These are phyloP conservation scores for Pelodytes ibericus DNA, from an alignment of 2,797 vertebrate species.

Conservation along the genomic window DNA sequence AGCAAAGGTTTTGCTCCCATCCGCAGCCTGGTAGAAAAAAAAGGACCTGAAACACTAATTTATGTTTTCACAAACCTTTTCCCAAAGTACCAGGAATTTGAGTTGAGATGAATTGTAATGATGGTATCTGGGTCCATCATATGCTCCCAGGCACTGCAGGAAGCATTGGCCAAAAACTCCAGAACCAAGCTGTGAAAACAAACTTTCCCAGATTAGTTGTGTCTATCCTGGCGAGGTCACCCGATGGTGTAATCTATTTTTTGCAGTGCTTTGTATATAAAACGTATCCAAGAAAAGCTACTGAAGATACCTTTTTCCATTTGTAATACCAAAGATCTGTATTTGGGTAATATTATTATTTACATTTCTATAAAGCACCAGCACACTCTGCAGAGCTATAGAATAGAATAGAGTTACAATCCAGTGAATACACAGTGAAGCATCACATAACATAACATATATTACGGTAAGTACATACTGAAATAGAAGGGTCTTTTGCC, in stretches of 20 bases:
- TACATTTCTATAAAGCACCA: too few species aligned
- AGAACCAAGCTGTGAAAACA: constrained; percentile 82
- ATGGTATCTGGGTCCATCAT: constrained; percentile 69
- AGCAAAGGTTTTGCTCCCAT: constrained; percentile 20
- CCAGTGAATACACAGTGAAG: too few species aligned
- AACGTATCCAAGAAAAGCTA: constrained; percentile 27
- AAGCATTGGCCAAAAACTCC: constrained; percentile 69
- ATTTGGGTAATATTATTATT: too few species aligned
- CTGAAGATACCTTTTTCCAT: constrained; percentile 23
- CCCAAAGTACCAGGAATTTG: constrained; percentile 62
- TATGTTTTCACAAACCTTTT: constrained; percentile 66
- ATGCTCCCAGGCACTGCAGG: constrained; percentile 70
- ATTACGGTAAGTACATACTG: too few species aligned
- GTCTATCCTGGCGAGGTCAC: constrained; percentile 66
- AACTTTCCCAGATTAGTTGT: constrained; percentile 70
- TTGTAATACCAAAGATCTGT: too few species aligned
- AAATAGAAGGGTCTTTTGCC: too few species aligned
- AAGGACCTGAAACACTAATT: constrained; percentile 57
- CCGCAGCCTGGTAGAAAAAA: constrained; percentile 22
- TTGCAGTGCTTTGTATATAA: constrained; percentile 7
- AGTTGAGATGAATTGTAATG: constrained; percentile 64
- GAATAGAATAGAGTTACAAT: too few species aligned
- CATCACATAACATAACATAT: too few species aligned
- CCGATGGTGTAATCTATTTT: constrained; percentile 55
- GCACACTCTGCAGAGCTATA: too few species aligned